phyloP scores from a whole-genome alignment of 2,113 vertebrate genomes.

The Tetraodon nigroviridis region DNA sequence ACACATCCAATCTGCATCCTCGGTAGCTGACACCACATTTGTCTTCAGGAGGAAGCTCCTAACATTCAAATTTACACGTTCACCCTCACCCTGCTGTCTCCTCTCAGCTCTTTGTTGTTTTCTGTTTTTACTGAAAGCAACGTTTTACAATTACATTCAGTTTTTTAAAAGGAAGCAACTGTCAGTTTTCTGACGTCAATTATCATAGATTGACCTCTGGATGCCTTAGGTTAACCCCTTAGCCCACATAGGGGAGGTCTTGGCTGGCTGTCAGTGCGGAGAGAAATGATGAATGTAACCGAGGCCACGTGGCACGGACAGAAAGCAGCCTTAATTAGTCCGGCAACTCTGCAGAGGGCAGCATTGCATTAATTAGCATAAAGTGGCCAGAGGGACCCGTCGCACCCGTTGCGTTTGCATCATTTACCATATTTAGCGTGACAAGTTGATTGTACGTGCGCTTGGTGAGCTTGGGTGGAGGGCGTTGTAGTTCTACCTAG shows the following conservation, averaged over 20 bases:
- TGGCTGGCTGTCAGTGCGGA: slow-evolving; percentile 21
- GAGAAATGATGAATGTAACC: slow-evolving; percentile 12
- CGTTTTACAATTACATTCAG: background rate
- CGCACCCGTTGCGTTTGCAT: slow-evolving; percentile 43
- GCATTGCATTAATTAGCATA: slow-evolving; percentile 70
- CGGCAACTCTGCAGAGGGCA: slow-evolving; percentile 68
- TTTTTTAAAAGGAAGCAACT: background rate
- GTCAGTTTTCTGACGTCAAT: slow-evolving; percentile 9
- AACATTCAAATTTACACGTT: slow-evolving; percentile 2
- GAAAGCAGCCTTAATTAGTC: slow-evolving; percentile 68
- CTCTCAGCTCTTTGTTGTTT: background rate
- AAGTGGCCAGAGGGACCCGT: slow-evolving; percentile 64
- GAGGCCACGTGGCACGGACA: slow-evolving; percentile 60
- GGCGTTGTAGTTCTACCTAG: slow-evolving; percentile 1
- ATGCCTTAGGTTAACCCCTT: slow-evolving; percentile 7
- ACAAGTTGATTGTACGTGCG: slow-evolving; percentile 21
- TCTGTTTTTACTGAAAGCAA: background rate
- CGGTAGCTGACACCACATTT: background rate
- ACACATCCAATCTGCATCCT: slow-evolving; percentile 3
- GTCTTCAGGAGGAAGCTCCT: slow-evolving; percentile 8
- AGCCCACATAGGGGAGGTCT: slow-evolving; percentile 14
- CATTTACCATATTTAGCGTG: slow-evolving; percentile 58
- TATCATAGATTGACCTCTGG: slow-evolving; percentile 20
- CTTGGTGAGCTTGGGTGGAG: slow-evolving; percentile 11
- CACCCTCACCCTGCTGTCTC: slow-evolving; percentile 2